Percentiles rank a stretch among this genome's conserved stretches.
These are phyloP conservation scores for Toxotes jaculatrix DNA, from an alignment of 2,113 vertebrate species.

Conservation along the genomic window DNA sequence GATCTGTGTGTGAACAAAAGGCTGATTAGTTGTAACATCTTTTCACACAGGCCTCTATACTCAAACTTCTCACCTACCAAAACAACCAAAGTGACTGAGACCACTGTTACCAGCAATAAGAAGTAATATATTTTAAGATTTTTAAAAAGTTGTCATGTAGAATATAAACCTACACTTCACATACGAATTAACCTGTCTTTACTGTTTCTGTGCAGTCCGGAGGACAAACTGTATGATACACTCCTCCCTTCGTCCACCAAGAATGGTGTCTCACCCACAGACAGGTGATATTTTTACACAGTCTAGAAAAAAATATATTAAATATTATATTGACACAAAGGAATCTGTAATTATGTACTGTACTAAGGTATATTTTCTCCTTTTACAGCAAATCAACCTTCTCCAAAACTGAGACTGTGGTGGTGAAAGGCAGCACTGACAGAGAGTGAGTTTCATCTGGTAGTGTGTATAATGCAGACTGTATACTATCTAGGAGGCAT, in stretches of 20 bases:
- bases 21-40: constrained; percentile 11
- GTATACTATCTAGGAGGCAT: neutral
- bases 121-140: constrained; percentile 40
- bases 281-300: constrained; percentile 59
- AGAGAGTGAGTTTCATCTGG: constrained; percentile 39
- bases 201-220: constrained; percentile 39
- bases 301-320: neutral
- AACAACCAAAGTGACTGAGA: constrained; percentile 65
- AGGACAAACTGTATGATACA: constrained; percentile 45
- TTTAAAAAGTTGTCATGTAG: rapidly evolving
- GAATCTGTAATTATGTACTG: neutral
- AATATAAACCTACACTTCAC: neutral
- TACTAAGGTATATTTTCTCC: neutral
- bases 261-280: neutral
- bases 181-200: neutral
- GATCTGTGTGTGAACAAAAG: neutral
- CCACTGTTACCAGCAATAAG: constrained; percentile 38
- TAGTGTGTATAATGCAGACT: neutral
- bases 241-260: constrained; percentile 31
- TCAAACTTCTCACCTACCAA: constrained; percentile 56
- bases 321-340: neutral
- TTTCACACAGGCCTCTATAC: constrained; percentile 48
- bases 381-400: constrained; percentile 49
- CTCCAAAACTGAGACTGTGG: constrained; percentile 51
- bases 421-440: constrained; percentile 35